These are phyloP conservation scores for Heliocidaris erythrogramma DNA, from an alignment of 35 echinoderm and acorn worm genomes.

Conservation along the genomic window DNA sequence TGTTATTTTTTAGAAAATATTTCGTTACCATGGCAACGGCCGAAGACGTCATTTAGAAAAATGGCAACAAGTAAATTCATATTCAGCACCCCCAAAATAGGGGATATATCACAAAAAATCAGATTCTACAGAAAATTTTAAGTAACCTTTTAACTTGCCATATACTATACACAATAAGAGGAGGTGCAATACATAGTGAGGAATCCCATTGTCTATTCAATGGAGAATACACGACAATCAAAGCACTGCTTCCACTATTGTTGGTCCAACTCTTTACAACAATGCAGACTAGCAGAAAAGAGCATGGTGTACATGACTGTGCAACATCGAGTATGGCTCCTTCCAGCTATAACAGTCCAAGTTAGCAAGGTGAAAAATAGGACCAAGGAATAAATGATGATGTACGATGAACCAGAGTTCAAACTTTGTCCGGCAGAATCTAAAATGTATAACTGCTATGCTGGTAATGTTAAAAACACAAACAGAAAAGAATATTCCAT, in stretches of 20 bases:
- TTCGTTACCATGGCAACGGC: too few species aligned
- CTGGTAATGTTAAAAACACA: not conserved
- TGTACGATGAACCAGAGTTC: not conserved
- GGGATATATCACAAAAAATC: too few species aligned
- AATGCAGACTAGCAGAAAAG: too few species aligned
- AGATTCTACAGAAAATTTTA: too few species aligned
- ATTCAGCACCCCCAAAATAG: too few species aligned
- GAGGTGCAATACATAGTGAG: not conserved
- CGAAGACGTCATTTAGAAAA: too few species aligned
- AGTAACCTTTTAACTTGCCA: too few species aligned
- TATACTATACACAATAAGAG: constrained; percentile 19
- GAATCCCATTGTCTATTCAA: constrained; percentile 13
- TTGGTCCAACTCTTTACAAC: not conserved
- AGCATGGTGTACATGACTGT: too few species aligned
- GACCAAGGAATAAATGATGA: not conserved
- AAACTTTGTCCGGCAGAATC: constrained; percentile 11
- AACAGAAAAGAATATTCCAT: too few species aligned
- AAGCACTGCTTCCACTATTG: not conserved
- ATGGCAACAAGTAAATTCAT: too few species aligned
- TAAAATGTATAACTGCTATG: not conserved
- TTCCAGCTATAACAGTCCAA: too few species aligned
- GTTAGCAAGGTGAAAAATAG: not conserved
- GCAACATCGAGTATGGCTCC: not conserved
- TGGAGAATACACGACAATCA: not conserved
- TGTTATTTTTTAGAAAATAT: too few species aligned